Evolutionary conservation across 2,797 vertebrate species (phyloP).

Genomic region (Pyrocephalus nanus): DNA sequence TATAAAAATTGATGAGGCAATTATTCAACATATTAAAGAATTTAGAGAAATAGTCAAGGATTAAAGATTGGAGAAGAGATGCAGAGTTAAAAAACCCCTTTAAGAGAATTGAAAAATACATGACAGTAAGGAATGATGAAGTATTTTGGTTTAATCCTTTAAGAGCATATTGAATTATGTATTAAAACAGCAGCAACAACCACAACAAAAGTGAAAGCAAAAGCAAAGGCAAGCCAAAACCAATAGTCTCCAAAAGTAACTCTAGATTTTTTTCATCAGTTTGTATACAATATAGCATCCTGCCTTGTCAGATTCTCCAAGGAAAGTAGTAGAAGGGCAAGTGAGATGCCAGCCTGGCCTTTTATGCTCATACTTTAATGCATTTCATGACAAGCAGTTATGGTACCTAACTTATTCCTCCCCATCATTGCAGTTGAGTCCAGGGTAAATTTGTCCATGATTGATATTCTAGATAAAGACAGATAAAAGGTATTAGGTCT

Average conservation of each 20-base stretch:
- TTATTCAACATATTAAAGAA: not conserved
- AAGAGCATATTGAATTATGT: not conserved
- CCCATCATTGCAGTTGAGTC: not conserved
- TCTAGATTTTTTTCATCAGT: not conserved
- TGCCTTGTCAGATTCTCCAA: not conserved
- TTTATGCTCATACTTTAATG: not conserved
- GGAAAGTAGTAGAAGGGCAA: not conserved
- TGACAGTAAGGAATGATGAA: not conserved
- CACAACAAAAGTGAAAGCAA: not conserved
- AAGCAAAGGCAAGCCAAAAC: not conserved
- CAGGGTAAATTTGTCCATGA: not conserved
- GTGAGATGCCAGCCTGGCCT: not conserved
- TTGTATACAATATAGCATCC: not conserved
- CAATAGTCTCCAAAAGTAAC: not conserved
- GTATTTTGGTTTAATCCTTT: not conserved
- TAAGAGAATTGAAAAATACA: not conserved
- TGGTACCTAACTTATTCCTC: not conserved
- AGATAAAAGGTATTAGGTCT: not conserved
- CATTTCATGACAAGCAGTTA: not conserved
- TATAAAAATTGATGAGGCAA: conserved; percentile 6
- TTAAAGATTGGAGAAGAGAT: not conserved
- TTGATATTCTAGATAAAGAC: not conserved
- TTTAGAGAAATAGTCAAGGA: not conserved
- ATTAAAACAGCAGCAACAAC: not conserved
- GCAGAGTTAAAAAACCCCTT: not conserved